A percentile compares a stretch with the other conserved stretches of the same genome.
phyloP scores from a whole-genome alignment of 2,888 invertebrate genomes.

The Galerucella pusilla region DNA sequence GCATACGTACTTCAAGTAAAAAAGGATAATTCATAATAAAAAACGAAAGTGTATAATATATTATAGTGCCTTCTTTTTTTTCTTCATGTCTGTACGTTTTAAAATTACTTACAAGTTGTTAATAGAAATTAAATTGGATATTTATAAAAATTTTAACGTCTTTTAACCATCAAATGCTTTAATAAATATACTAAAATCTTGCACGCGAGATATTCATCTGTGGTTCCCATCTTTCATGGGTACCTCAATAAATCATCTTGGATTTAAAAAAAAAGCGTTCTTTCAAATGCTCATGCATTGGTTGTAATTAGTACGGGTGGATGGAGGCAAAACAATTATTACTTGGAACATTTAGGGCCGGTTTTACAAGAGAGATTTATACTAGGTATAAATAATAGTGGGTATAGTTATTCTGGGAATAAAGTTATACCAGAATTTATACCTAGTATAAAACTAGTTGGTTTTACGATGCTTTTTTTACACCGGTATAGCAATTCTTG shows the following conservation, averaged over 20 bases:
- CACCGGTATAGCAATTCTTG: too few species aligned
- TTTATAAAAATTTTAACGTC: background rate
- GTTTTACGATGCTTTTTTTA: too few species aligned
- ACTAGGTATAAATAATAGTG: too few species aligned
- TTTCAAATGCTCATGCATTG: background rate
- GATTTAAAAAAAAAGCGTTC: background rate
- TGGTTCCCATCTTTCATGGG: background rate
- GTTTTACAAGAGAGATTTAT: too few species aligned
- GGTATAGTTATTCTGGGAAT: too few species aligned
- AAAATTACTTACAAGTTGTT: background rate
- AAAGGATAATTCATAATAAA: too few species aligned
- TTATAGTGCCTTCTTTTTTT: too few species aligned
- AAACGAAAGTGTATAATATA: too few species aligned
- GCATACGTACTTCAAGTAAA: too few species aligned
- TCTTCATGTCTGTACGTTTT: background rate
- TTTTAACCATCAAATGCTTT: background rate
- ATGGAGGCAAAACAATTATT: background rate
- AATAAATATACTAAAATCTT: conserved; percentile 1
- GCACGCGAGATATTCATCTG: conserved; percentile 12
- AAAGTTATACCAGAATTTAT: too few species aligned
- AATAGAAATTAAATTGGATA: conserved; percentile 4
- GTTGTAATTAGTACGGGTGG: background rate
- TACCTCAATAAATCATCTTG: conserved; percentile 13
- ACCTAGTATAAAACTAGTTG: too few species aligned
- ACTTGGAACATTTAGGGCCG: too few species aligned